Base-by-base conservation (phyloP, 2,113 vertebrate species). In the Actinemys pallida region DNA sequence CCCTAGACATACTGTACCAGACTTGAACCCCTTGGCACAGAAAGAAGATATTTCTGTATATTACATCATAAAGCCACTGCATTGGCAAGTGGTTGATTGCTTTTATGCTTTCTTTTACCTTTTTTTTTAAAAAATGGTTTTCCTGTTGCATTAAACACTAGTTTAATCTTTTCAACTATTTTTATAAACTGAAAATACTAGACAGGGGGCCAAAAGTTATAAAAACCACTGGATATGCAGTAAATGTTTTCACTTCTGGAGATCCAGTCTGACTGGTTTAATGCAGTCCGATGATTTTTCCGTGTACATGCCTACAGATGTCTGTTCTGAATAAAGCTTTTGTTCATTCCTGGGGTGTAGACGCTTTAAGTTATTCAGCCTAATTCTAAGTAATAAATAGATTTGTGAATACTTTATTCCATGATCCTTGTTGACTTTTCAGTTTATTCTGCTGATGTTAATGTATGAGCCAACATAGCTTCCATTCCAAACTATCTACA, bases 261-360 rank as follows among this genome's bases (percentile, higher is more conserved):
- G 69, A 80, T 53, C 20, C 22, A 89, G 90, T 52, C 59, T 0
- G 47, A 27, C 31, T 39, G 83, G 87, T 89, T 81, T 7, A 10
- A 14, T 3, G 31, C 85, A 83, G 82, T 72, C 94, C 53, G 65
- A 31, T 0, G 45, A 82, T 72, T 78, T 91, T 81, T 54, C 81
- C 93, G 1, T 10, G 59, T 39, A 42, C 92, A 72, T 86, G 83
- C 76, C 92, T 88, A 6, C 90, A 87, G 87, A 11, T 1, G 39
- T 81, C 94, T 97, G 93, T 17, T 96, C 88, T 78, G 59, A 96
- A 97, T 91, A 86, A 93, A 90, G 89, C 82, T 81, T 92, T 93
- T 82, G 88, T 89, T 95, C 89, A 1, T 45, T 83, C 78, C 87
- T 84, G 91, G 78, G 88, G 86, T 35, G 1, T 56, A 81, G 20